Evolutionary conservation across 2,797 vertebrate species (phyloP).

Genomic region (Cossypha caffra): DNA sequence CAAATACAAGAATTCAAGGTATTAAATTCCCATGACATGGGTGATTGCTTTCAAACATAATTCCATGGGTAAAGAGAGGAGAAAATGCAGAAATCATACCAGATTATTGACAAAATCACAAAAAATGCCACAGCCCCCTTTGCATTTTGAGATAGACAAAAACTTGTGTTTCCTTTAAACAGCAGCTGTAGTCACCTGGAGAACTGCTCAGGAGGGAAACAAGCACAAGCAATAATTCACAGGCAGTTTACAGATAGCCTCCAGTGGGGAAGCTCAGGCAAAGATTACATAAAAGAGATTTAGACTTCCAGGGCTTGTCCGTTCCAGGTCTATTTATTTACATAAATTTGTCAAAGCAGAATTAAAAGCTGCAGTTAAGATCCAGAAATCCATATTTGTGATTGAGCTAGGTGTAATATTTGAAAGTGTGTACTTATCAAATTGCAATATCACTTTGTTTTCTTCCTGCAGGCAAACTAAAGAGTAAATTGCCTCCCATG

Average conservation of each 20-base stretch:
- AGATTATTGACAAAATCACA: neutral
- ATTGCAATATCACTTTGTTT: constrained; percentile 17
- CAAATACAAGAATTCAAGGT: neutral
- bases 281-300: constrained; percentile 52
- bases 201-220: neutral
- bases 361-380: constrained; percentile 45
- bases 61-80: neutral
- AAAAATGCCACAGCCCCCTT: neutral
- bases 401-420: neutral
- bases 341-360: constrained; percentile 48
- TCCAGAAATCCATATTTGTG: neutral
- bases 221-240: neutral
- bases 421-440: constrained; percentile 30
- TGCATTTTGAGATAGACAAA: neutral
- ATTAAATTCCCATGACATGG: neutral
- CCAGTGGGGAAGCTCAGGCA: constrained; percentile 42
- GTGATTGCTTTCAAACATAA: neutral
- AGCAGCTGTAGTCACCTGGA: constrained; percentile 43
- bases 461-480: constrained; percentile 22
- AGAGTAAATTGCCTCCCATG: constrained; percentile 25
- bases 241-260: constrained; percentile 20
- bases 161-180: neutral
- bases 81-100: neutral
- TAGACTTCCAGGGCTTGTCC: constrained; percentile 13
- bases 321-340: constrained; percentile 46